These are phyloP conservation scores for Meteorus colon DNA, from an alignment of 2,888 invertebrate genomes.

Conservation along the genomic window DNA sequence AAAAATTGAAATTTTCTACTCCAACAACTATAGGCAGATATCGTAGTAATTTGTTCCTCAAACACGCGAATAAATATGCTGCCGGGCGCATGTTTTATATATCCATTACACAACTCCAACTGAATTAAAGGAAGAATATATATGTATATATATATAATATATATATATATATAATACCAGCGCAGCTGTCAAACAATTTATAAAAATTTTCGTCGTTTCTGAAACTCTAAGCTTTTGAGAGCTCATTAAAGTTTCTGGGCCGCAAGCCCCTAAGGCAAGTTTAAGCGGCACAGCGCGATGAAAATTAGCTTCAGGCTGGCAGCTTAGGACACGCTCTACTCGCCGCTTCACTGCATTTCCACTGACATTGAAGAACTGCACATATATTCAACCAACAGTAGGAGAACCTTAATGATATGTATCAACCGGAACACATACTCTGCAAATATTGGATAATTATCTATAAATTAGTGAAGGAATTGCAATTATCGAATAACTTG, in stretches of 20 bases:
- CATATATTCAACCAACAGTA: no score
- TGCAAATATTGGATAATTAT: no score
- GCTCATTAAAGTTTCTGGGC: conserved; percentile 58
- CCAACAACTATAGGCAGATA: neutral
- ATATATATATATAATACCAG: neutral
- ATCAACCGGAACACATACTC: no score
- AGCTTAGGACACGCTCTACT: conserved; percentile 37
- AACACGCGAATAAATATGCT: conserved; percentile 23
- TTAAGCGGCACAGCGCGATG: conserved; percentile 34
- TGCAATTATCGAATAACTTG: no score
- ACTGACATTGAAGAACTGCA: conserved; percentile 33
- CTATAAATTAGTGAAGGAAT: no score
- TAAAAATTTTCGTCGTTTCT: conserved; percentile 47
- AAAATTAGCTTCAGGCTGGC: conserved; percentile 15
- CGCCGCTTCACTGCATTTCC: neutral
- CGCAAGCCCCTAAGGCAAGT: conserved; percentile 42
- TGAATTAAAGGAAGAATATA: neutral
- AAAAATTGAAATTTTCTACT: neutral
- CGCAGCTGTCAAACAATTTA: conserved; percentile 27
- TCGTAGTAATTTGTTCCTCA: neutral
- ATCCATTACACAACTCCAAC: neutral
- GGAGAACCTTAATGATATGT: no score
- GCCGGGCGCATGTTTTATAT: conserved; percentile 1
- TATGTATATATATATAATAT: conserved; percentile 2
- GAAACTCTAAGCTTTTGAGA: conserved; percentile 52